phyloP scores from a whole-genome alignment of 1,140 invertebrate genomes.

The Arctopsyche grandis region DNA sequence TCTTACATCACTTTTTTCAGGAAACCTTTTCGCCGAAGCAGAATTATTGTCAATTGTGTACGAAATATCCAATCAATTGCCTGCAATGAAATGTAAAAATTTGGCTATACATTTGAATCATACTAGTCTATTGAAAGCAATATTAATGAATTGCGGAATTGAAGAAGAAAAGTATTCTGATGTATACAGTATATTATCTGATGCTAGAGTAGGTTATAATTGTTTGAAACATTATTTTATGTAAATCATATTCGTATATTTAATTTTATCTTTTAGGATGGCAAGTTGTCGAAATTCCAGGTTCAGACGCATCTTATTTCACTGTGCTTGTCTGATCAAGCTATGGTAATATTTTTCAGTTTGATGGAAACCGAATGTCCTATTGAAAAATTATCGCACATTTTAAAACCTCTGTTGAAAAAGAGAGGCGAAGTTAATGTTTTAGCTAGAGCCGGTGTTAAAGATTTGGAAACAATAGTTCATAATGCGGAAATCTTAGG shows the following conservation, averaged over 20 bases:
- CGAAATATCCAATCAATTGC: conserved; percentile 81
- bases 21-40: conserved; percentile 82
- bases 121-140: conserved; percentile 78
- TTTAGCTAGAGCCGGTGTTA: conserved; percentile 75
- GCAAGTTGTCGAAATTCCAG: conserved; percentile 75
- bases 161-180: conserved; percentile 76
- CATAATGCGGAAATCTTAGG: conserved; percentile 76
- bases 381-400: conserved; percentile 71
- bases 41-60: conserved; percentile 83
- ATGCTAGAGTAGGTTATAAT: conserved; percentile 66
- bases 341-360: conserved; percentile 74
- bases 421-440: conserved; percentile 73
- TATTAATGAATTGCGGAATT: conserved; percentile 85
- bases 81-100: conserved; percentile 73
- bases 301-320: conserved; percentile 77
- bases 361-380: conserved; percentile 79
- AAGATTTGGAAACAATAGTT: conserved; percentile 79
- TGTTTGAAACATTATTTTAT: neutral
- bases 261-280: conserved; percentile 63
- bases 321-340: conserved; percentile 75
- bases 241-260: neutral
- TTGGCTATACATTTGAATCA: conserved; percentile 87
- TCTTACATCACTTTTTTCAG: conserved; percentile 57
- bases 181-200: conserved; percentile 72
- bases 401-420: conserved; percentile 70